phyloP scores from a whole-genome alignment of 2,113 vertebrate species.

The Callorhinus ursinus region DNA sequence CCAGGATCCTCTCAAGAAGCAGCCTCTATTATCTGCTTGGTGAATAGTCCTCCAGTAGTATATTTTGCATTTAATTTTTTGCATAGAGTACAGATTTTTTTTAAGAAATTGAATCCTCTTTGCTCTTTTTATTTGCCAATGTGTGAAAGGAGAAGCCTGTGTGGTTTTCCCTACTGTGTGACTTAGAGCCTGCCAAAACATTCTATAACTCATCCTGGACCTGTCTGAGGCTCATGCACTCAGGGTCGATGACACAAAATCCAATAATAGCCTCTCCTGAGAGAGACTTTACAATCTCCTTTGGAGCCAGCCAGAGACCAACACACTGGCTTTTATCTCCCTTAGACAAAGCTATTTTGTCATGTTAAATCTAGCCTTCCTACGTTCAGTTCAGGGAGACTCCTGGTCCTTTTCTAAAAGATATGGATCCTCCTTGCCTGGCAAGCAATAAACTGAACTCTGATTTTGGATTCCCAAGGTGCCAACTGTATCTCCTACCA shows the following conservation, averaged over 20 bases:
- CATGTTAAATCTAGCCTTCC: neutral
- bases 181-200: neutral
- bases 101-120: neutral
- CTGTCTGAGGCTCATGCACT: neutral
- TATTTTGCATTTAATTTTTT: slow-evolving; percentile 3
- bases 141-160: neutral
- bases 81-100: neutral
- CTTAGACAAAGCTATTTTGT: neutral
- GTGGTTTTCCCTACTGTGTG: neutral
- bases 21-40: neutral
- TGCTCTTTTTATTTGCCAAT: neutral
- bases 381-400: neutral
- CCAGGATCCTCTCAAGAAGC: neutral
- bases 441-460: slow-evolving; percentile 22
- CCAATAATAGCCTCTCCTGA: neutral
- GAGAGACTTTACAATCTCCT: neutral
- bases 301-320: neutral
- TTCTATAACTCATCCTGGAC: neutral
- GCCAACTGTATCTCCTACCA: neutral
- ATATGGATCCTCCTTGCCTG: neutral
- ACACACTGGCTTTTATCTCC: neutral
- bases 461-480: neutral
- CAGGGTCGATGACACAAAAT: neutral
- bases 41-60: neutral
- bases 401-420: neutral